Evolutionary conservation across 2,797 vertebrate species (phyloP), one percentile per base, ranked within the genome.

Genomic region (Melanotaenia boesemani): DNA sequence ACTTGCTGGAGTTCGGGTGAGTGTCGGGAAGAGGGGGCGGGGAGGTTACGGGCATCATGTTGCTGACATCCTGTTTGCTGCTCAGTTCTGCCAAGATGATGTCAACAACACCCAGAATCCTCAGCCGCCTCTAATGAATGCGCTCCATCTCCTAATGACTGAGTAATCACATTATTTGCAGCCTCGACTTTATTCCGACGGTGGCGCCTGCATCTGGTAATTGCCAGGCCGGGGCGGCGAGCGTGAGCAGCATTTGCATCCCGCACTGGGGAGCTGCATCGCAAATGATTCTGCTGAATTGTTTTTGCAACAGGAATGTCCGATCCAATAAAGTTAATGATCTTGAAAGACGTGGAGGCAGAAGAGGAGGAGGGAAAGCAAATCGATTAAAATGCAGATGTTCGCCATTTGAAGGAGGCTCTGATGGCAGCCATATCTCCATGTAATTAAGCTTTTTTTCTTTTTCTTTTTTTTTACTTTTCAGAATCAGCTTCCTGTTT

Each of bases 281-380:
- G 82, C 83, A 91, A 91, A 93, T 93, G 86, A 93, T 93, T 93
- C 84, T 91, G 85, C 90, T 88, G 90, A 92, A 94, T 92, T 93
- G 93, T 94, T 94, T 94, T 92, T 92, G 92, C 91, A 91, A 90
- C 91, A 92, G 86, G 91, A 92, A 91, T 89, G 92, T 94, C 92
- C 91, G 70, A 92, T 79, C 83, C 92, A 94, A 94, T 94, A 92
- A 94, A 94, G 89, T 92, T 94, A 95, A 95, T 94, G 93, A 93
- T 92, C 88, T 93, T 91, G 92, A 94, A 94, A 92, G 90, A 86
- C 82, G 80, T 41, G 77, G 77, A 86, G 83, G 74, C 26, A 15
- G 50, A 62, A 66, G 66, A 74, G 55, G 66, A 63, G 79, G 64
- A 82, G 72, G 39, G 39, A 39, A 61, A 65, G 61, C 41, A 85